Evolutionary conservation across 2,113 vertebrate species (phyloP).

Genomic region (Prunella himalayana): DNA sequence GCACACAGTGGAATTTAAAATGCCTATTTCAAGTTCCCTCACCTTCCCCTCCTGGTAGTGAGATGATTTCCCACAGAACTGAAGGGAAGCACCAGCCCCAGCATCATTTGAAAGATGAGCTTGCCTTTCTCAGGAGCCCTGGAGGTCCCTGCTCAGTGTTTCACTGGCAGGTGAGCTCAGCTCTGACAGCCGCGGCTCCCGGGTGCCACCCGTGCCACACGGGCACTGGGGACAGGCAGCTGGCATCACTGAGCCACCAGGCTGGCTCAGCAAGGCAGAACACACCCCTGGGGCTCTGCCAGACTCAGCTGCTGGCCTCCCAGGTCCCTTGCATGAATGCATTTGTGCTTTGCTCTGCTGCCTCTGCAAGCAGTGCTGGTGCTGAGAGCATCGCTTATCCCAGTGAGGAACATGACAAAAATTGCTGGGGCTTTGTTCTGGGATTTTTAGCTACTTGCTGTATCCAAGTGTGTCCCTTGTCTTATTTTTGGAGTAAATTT

Average conservation of each 20-base stretch:
- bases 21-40: not conserved
- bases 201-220: fast-evolving
- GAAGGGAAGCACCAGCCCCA: not conserved
- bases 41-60: fast-evolving
- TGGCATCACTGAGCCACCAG: not conserved
- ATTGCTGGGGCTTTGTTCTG: not conserved
- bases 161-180: not conserved
- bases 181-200: not conserved
- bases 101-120: not conserved
- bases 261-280: not conserved
- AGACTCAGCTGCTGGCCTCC: not conserved
- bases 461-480: not conserved
- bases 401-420: not conserved
- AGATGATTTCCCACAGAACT: not conserved
- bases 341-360: not conserved
- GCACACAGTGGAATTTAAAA: fast-evolving
- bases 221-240: not conserved
- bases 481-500: not conserved
- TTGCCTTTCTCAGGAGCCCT: not conserved
- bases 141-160: fast-evolving
- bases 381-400: not conserved
- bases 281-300: not conserved
- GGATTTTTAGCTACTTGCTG: not conserved
- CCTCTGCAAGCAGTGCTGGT: not conserved
- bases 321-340: not conserved